Evolutionary conservation across 2,113 vertebrate species (phyloP).

Genomic region (Laterallus jamaicensis): DNA sequence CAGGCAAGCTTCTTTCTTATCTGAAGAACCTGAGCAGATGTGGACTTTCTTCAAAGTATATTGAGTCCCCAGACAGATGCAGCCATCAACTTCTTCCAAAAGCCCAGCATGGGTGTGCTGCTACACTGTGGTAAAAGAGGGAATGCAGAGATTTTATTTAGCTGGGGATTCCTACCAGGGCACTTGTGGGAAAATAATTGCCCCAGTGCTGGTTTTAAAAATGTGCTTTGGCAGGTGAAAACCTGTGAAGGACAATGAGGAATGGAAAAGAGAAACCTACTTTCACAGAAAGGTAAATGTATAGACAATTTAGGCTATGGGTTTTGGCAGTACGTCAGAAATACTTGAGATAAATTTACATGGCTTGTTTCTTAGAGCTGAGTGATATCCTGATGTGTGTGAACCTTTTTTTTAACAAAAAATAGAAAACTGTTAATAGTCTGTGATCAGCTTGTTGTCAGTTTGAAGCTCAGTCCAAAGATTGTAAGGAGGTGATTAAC

Average conservation of each 20-base stretch:
- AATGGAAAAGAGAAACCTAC: neutral
- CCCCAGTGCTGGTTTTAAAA: neutral
- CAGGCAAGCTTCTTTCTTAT: neutral
- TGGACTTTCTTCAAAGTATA: neutral
- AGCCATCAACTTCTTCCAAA: neutral
- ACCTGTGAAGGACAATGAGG: neutral
- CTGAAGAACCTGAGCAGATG: neutral
- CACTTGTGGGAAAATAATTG: neutral
- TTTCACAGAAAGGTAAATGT: neutral
- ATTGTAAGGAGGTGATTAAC: neutral
- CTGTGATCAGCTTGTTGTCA: neutral
- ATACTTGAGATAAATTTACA: neutral
- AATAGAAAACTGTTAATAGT: neutral
- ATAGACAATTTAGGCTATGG: neutral
- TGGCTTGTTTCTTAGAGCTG: neutral
- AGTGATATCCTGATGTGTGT: neutral
- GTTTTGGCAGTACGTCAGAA: neutral
- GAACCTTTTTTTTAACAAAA: neutral
- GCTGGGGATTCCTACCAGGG: neutral
- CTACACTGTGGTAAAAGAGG: neutral
- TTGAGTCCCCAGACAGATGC: neutral
- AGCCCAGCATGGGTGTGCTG: neutral
- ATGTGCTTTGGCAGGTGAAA: neutral
- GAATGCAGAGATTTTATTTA: neutral
- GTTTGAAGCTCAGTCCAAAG: neutral